phyloP scores from a whole-genome alignment of 1,140 invertebrate genomes.

The Trichonephila clavipes region DNA sequence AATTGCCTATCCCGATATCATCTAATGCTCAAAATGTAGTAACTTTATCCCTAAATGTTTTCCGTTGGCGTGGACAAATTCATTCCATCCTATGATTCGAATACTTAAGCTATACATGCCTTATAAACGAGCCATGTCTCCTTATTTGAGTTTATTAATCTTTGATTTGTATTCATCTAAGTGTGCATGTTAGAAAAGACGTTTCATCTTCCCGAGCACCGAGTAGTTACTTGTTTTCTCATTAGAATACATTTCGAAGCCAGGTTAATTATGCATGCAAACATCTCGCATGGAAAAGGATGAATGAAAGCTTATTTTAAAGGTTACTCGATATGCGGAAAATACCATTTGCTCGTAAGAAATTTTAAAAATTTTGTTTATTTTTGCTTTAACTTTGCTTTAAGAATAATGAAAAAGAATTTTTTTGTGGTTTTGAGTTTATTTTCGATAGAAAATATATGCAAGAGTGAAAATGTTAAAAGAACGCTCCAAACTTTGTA shows the following conservation, averaged over 20 bases:
- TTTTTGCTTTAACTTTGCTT: neutral
- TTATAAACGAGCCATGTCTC: no score
- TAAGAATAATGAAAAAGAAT: neutral
- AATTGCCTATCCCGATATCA: no score
- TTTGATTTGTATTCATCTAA: no score
- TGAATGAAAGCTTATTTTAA: neutral
- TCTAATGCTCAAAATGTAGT: no score
- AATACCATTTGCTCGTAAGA: no score
- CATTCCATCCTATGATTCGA: no score
- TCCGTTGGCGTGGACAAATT: no score
- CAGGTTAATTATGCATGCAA: conserved; percentile 12
- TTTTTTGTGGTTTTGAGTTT: neutral
- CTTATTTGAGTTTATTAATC: no score
- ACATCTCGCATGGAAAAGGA: neutral
- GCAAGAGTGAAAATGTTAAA: neutral
- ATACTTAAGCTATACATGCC: no score
- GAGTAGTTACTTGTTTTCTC: neutral
- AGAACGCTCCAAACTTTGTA: neutral
- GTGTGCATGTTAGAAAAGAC: no score
- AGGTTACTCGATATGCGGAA: neutral
- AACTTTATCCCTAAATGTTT: no score
- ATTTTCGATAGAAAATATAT: neutral
- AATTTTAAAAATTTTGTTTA: no score
- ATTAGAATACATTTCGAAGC: neutral
- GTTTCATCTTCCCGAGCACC: neutral